Conservation (phyloP, 2,888 invertebrate species). For the Aproaerema taeniolella region DNA sequence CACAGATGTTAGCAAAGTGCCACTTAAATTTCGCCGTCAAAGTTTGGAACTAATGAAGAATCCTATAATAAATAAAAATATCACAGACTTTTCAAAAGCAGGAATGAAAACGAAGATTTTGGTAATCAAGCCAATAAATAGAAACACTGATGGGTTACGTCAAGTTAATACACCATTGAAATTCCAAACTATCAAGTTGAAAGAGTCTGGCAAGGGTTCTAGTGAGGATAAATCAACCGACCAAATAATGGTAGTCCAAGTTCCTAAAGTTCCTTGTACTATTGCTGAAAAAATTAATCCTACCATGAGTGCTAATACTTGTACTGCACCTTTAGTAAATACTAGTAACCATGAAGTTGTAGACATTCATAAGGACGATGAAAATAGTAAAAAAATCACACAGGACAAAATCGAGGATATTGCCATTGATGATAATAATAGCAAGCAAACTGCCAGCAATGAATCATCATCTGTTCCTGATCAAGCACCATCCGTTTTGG, state of each 20-base stretch:
- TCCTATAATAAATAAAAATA: slow-evolving; percentile 61
- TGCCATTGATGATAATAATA: neutral
- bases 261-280: slow-evolving; percentile 45
- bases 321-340: neutral
- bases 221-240: slow-evolving; percentile 48
- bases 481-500: no score
- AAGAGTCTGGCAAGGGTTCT: slow-evolving; percentile 48
- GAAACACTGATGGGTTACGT: slow-evolving; percentile 48
- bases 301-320: no score
- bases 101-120: slow-evolving; percentile 70
- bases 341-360: slow-evolving; percentile 19
- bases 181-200: slow-evolving; percentile 84
- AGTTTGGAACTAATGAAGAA: slow-evolving; percentile 63
- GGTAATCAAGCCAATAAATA: slow-evolving; percentile 64
- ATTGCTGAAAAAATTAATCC: slow-evolving; percentile 15
- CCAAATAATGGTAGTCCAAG: slow-evolving; percentile 60
- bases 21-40: slow-evolving; percentile 55
- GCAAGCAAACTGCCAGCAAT: neutral
- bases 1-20: slow-evolving; percentile 28
- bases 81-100: slow-evolving; percentile 58
- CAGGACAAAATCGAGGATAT: neutral
- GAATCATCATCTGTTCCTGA: no score
- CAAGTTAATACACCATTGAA: slow-evolving; percentile 45
- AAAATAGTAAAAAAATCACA: neutral
- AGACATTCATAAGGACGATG: slow-evolving; percentile 12